A percentile compares a stretch with the other conserved stretches of the same genome.
Evolutionary conservation across 1,140 invertebrate species (phyloP).

Genomic region (Cydia pomonella): DNA sequence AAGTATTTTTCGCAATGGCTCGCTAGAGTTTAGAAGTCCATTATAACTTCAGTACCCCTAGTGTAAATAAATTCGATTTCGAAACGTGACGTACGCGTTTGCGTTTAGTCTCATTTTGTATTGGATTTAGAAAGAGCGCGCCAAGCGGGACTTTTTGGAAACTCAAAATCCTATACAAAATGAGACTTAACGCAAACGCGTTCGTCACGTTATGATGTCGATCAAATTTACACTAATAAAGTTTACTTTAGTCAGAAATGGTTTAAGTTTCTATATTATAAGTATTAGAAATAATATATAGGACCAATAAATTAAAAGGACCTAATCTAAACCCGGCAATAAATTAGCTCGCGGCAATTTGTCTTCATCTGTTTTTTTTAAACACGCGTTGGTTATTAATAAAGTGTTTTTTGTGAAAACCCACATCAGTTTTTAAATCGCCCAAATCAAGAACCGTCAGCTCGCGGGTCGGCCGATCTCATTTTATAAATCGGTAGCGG

Average conservation of each 20-base stretch:
- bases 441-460: slow-evolving; percentile 67
- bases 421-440: slow-evolving; percentile 74
- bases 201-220: too few species aligned
- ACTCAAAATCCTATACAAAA: too few species aligned
- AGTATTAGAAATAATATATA: slow-evolving; percentile 22
- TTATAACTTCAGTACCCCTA: too few species aligned
- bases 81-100: too few species aligned
- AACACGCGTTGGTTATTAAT: slow-evolving; percentile 71
- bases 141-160: too few species aligned
- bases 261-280: not conserved
- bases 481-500: slow-evolving; percentile 77
- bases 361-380: slow-evolving; percentile 70
- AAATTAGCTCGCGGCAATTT: slow-evolving; percentile 61
- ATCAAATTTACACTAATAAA: too few species aligned
- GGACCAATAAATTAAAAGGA: slow-evolving; percentile 27
- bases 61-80: too few species aligned
- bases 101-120: too few species aligned
- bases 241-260: not conserved
- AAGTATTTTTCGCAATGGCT: too few species aligned
- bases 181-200: too few species aligned
- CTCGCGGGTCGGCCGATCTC: slow-evolving; percentile 54
- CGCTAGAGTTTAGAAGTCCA: too few species aligned
- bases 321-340: slow-evolving; percentile 30
- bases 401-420: slow-evolving; percentile 63
- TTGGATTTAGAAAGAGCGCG: too few species aligned